These are phyloP conservation scores for Spheniscus humboldti DNA, from an alignment of 2,797 vertebrate species.

Conservation along the genomic window DNA sequence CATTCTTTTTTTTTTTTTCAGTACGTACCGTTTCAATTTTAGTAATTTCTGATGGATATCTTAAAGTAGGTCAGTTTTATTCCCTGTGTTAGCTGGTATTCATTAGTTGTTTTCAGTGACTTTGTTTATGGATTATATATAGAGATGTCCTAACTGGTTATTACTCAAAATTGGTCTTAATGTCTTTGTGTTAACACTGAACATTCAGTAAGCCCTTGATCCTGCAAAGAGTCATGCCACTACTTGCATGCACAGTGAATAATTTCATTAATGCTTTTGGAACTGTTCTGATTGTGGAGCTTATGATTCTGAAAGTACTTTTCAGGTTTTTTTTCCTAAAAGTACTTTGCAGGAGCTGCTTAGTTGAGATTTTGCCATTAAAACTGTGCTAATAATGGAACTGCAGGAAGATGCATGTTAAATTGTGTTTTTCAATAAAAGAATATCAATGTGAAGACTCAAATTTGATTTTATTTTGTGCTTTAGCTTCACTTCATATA, in stretches of 20 bases:
- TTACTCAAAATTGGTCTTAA: neutral
- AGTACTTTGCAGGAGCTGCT: neutral
- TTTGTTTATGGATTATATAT: neutral
- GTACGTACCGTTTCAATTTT: neutral
- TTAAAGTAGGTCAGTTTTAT: neutral
- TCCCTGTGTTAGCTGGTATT: neutral
- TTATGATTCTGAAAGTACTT: neutral
- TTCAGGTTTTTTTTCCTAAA: neutral
- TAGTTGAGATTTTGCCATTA: neutral
- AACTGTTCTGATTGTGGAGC: neutral
- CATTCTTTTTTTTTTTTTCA: neutral
- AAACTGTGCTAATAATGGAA: neutral
- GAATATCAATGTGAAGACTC: neutral
- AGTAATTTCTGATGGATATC: neutral
- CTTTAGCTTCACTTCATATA: neutral
- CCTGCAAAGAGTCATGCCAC: neutral
- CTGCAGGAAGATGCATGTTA: neutral
- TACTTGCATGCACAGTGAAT: neutral
- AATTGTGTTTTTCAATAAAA: neutral
- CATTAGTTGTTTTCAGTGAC: neutral
- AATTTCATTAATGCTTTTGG: neutral
- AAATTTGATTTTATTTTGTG: neutral
- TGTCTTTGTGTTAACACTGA: neutral
- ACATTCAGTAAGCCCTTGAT: neutral
- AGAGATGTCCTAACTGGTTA: neutral